Conservation (phyloP, 2,888 invertebrate species). For the Zele albiditarsus region DNA sequence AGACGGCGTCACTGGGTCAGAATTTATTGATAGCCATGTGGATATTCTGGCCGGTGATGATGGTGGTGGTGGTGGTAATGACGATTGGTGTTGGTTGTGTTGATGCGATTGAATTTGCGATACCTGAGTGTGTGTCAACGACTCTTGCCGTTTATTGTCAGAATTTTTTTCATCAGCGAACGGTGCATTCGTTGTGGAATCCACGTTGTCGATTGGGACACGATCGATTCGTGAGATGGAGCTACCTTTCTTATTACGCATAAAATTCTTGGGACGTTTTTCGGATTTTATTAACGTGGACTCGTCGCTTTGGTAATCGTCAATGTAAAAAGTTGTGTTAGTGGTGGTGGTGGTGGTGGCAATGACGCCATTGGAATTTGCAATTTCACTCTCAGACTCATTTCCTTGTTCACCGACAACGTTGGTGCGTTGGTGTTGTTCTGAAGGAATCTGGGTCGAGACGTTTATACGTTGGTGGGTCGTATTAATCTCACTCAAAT, state of each 20-base stretch:
- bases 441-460: constrained; percentile 52
- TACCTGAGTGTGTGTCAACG: neutral
- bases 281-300: neutral
- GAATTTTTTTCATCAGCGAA: neutral
- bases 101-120: constrained; percentile 1
- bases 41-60: constrained; percentile 24
- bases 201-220: neutral
- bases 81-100: neutral
- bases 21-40: constrained; percentile 38
- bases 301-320: constrained; percentile 29
- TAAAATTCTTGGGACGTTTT: constrained; percentile 1
- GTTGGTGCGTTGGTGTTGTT: constrained; percentile 25
- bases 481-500: constrained; percentile 44
- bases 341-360: neutral
- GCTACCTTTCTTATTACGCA: constrained; percentile 10
- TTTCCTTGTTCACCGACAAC: constrained; percentile 20
- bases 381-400: constrained; percentile 37
- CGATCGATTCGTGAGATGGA: constrained; percentile 17
- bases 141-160: constrained; percentile 12
- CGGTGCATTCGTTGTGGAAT: constrained; percentile 3
- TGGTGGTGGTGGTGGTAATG: neutral
- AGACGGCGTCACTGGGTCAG: constrained; percentile 35
- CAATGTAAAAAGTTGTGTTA: neutral
- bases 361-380: constrained; percentile 29
- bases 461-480: constrained; percentile 52